phyloP scores from a whole-genome alignment of 2,797 vertebrate genomes.

The Myotis findleyi region DNA sequence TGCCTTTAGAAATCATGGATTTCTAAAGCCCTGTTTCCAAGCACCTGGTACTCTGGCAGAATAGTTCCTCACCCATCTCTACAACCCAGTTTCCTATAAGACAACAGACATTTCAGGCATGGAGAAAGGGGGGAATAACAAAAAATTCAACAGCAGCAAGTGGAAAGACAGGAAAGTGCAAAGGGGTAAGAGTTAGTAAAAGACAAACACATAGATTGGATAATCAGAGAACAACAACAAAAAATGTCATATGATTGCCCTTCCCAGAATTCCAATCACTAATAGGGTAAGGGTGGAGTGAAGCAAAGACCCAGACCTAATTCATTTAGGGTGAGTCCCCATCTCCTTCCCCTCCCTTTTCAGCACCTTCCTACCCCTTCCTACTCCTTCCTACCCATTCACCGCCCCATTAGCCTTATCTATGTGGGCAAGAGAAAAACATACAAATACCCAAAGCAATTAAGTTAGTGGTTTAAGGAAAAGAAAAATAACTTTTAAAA shows the following conservation, averaged over 20 bases:
- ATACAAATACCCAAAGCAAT: background rate
- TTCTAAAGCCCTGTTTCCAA: conserved; percentile 53
- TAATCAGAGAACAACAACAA: background rate
- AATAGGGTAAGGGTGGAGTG: rapidly evolving
- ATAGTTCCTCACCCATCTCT: background rate
- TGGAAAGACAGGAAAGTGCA: background rate
- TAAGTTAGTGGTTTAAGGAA: background rate
- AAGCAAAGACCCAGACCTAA: background rate
- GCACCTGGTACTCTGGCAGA: background rate
- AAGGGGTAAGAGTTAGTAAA: rapidly evolving
- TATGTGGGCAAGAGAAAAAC: background rate
- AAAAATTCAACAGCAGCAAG: background rate
- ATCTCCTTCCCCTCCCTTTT: too few species aligned
- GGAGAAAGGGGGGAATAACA: background rate
- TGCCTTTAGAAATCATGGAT: background rate
- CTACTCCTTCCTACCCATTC: rapidly evolving
- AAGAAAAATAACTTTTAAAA: background rate
- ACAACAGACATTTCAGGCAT: background rate
- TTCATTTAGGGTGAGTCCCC: background rate
- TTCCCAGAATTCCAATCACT: background rate
- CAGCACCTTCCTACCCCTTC: rapidly evolving
- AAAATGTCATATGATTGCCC: rapidly evolving
- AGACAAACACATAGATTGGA: rapidly evolving
- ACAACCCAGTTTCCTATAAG: background rate
- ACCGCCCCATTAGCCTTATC: rapidly evolving